Percentiles rank a stretch among this genome's conserved stretches.
These are phyloP conservation scores for Anthrax anthrax DNA, from an alignment of 2,888 invertebrate species.

Conservation along the genomic window DNA sequence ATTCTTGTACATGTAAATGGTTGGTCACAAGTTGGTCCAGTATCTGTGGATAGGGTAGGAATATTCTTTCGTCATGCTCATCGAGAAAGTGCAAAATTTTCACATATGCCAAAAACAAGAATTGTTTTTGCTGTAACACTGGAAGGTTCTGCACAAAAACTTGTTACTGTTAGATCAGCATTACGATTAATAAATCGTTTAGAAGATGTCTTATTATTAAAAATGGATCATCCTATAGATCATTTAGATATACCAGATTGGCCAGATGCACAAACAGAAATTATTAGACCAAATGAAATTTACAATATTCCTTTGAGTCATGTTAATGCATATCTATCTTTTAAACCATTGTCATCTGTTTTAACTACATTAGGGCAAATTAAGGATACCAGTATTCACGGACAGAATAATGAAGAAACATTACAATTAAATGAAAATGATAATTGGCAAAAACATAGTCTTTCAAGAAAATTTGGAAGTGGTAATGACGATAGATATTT, in stretches of 20 bases:
- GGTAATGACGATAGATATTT: conserved; percentile 16
- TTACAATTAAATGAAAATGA: conserved; percentile 37
- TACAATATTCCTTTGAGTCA: conserved; percentile 67
- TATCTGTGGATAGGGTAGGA: conserved; percentile 92
- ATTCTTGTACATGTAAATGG: conserved; percentile 79
- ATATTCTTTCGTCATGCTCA: conserved; percentile 70
- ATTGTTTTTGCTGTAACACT: conserved; percentile 83
- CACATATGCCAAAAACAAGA: conserved; percentile 43
- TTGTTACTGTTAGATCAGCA: conserved; percentile 85
- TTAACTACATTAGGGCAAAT: conserved; percentile 11
- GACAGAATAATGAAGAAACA: not conserved
- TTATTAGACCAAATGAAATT: conserved; percentile 40
- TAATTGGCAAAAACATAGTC: conserved; percentile 43
- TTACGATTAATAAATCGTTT: conserved; percentile 65
- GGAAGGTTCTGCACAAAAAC: conserved; percentile 86
- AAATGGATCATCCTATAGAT: conserved; percentile 38
- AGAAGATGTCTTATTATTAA: conserved; percentile 55
- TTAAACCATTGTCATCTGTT: conserved; percentile 44
- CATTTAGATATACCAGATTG: conserved; percentile 14
- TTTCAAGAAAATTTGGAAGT: not conserved
- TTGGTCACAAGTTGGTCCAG: conserved; percentile 74
- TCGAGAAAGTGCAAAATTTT: conserved; percentile 21
- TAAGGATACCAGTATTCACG: conserved; percentile 1
- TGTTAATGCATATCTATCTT: conserved; percentile 56
- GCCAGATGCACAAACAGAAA: conserved; percentile 28